These are phyloP conservation scores for Dicyrtomina minuta DNA, from an alignment of 2,888 invertebrate genomes.

Conservation along the genomic window DNA sequence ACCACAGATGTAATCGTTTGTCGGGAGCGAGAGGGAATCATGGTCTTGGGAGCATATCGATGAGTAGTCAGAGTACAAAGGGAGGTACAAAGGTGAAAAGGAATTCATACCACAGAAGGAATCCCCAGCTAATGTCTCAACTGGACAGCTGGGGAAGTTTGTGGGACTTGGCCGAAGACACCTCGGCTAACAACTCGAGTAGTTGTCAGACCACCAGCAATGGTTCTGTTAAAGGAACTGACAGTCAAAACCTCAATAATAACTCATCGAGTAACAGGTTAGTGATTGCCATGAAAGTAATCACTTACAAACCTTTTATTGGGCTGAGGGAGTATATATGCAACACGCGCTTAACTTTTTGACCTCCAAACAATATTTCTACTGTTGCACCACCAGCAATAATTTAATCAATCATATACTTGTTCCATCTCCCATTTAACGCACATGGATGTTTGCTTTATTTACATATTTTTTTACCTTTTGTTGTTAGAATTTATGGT, in stretches of 20 bases:
- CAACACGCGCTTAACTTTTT: constrained; percentile 14
- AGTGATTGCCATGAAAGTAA: constrained; percentile 32
- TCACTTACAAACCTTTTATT: constrained; percentile 30
- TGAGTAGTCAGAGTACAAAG: constrained; percentile 50
- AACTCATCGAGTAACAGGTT: constrained; percentile 47
- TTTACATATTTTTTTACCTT: neutral
- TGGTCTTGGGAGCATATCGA: constrained; percentile 22
- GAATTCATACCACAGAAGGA: constrained; percentile 52
- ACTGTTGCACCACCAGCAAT: no score
- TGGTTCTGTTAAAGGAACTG: constrained; percentile 40
- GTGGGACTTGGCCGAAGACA: constrained; percentile 49
- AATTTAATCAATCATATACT: no score
- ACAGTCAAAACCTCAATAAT: constrained; percentile 41
- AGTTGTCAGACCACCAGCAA: constrained; percentile 37
- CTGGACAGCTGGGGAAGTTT: constrained; percentile 49
- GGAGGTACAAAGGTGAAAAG: constrained; percentile 51
- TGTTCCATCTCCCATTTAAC: no score
- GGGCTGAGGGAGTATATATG: neutral
- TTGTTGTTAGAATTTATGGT: neutral
- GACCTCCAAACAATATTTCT: no score
- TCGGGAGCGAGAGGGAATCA: constrained; percentile 47
- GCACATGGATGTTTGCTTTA: neutral
- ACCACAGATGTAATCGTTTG: constrained; percentile 50
- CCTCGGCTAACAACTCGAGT: constrained; percentile 30
- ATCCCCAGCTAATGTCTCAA: constrained; percentile 43